These are phyloP conservation scores for Pristionchus mayeri DNA, from an alignment of 2,888 invertebrate species.

Conservation along the genomic window DNA sequence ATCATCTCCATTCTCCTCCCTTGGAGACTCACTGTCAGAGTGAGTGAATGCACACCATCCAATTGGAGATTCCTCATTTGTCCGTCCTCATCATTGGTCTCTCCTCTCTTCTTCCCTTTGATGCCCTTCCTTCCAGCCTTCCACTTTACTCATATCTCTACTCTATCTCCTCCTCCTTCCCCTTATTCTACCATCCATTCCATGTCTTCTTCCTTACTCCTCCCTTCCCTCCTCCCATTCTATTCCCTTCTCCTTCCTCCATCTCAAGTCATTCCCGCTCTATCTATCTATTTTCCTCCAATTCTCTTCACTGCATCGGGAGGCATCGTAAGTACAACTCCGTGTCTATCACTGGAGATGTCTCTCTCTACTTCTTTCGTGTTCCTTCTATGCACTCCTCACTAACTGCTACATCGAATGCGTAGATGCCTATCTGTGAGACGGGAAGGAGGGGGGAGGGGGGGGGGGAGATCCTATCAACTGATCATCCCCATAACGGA, in stretches of 20 bases:
- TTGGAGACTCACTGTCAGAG: background rate
- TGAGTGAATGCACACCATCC: background rate
- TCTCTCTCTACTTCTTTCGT: too few species aligned
- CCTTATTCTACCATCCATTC: slow-evolving; percentile 24
- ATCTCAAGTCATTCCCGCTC: slow-evolving; percentile 32
- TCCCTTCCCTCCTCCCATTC: background rate
- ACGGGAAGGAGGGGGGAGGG: too few species aligned
- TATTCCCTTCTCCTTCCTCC: background rate
- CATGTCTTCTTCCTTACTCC: background rate
- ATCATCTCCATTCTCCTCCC: background rate
- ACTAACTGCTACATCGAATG: too few species aligned
- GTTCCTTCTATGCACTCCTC: too few species aligned
- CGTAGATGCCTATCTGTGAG: too few species aligned
- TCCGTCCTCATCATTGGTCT: slow-evolving; percentile 9
- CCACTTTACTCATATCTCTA: slow-evolving; percentile 31
- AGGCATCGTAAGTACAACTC: slow-evolving; percentile 17
- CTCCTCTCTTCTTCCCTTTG: background rate
- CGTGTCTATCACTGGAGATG: too few species aligned
- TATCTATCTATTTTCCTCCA: slow-evolving; percentile 7
- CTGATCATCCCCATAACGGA: background rate
- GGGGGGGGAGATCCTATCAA: background rate
- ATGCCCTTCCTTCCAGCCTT: slow-evolving; percentile 6
- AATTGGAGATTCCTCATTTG: background rate
- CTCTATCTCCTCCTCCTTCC: slow-evolving; percentile 7
- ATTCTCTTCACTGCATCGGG: background rate